These are phyloP conservation scores for Fulmarus glacialis DNA, from an alignment of 2,113 vertebrate genomes.

Conservation along the genomic window DNA sequence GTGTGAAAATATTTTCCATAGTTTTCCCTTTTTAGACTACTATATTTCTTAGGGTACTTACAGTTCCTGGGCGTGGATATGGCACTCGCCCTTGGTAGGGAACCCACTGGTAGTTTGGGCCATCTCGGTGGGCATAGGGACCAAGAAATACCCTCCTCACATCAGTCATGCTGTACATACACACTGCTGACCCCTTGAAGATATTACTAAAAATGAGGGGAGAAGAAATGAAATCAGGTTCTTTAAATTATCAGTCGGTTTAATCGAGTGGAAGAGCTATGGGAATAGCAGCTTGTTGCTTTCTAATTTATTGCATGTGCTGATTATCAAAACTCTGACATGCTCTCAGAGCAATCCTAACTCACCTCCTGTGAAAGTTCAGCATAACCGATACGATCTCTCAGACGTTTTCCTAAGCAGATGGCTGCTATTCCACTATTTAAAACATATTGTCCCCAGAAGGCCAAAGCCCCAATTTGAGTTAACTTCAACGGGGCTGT, in stretches of 20 bases:
- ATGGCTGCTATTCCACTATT: slow-evolving; percentile 14
- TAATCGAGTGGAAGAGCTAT: neutral
- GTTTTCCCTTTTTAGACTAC: neutral
- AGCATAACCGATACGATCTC: neutral
- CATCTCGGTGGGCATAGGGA: slow-evolving; percentile 94
- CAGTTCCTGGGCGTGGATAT: slow-evolving; percentile 95
- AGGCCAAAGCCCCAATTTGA: neutral
- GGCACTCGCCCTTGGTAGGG: slow-evolving; percentile 94
- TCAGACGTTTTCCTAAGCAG: slow-evolving; percentile 3
- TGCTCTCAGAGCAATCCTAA: neutral
- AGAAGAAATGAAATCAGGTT: neutral
- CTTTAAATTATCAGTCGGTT: neutral
- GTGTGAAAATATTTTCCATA: neutral
- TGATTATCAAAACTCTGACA: slow-evolving; percentile 13
- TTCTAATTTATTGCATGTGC: slow-evolving; percentile 9
- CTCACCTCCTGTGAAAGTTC: slow-evolving; percentile 25
- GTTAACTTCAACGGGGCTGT: neutral
- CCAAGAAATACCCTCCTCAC: slow-evolving; percentile 94
- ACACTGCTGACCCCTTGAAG: slow-evolving; percentile 97
- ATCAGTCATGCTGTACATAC: slow-evolving; percentile 96
- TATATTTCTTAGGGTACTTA: slow-evolving; percentile 72
- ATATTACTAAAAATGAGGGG: slow-evolving; percentile 83
- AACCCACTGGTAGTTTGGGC: slow-evolving; percentile 97
- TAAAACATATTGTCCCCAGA: slow-evolving; percentile 12
- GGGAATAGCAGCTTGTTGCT: neutral